Percentiles rank a stretch among this genome's conserved stretches.
phyloP scores from a whole-genome alignment of 30 jellyfish, hydroid and myxozoan genomes.

The Sanderia malayensis region DNA sequence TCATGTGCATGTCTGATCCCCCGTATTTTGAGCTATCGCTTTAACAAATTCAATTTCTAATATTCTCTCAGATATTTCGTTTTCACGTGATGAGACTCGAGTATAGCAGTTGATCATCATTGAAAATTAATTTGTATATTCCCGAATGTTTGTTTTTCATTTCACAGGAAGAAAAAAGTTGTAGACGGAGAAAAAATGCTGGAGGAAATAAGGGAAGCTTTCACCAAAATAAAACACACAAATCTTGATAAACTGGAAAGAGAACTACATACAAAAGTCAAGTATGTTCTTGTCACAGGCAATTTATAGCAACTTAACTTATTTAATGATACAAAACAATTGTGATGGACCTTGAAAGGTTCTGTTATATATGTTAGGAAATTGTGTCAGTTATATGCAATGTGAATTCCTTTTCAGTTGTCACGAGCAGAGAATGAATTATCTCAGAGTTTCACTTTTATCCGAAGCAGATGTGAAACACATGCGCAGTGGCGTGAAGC shows the following conservation, averaged over 20 bases:
- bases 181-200: constrained; percentile 31
- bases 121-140: too few species aligned
- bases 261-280: constrained; percentile 42
- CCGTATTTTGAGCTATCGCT: too few species aligned
- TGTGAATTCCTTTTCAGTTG: constrained; percentile 50
- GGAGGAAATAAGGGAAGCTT: constrained; percentile 33
- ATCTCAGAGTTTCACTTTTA: constrained; percentile 30
- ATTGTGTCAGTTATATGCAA: too few species aligned
- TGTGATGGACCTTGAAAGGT: background rate
- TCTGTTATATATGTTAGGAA: background rate
- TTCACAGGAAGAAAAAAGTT: constrained; percentile 28
- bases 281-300: constrained; percentile 10
- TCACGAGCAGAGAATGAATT: constrained; percentile 32
- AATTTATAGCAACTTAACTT: background rate
- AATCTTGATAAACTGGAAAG: constrained; percentile 29
- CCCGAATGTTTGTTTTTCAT: too few species aligned
- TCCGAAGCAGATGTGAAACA: constrained; percentile 52
- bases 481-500: constrained; percentile 62
- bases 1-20: too few species aligned
- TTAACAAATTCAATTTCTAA: too few species aligned
- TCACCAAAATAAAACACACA: constrained; percentile 35
- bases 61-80: too few species aligned
- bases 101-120: too few species aligned
- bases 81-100: too few species aligned
- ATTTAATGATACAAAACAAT: too few species aligned